phyloP scores from a whole-genome alignment of 2,888 invertebrate genomes.

The Pollenia amentaria region DNA sequence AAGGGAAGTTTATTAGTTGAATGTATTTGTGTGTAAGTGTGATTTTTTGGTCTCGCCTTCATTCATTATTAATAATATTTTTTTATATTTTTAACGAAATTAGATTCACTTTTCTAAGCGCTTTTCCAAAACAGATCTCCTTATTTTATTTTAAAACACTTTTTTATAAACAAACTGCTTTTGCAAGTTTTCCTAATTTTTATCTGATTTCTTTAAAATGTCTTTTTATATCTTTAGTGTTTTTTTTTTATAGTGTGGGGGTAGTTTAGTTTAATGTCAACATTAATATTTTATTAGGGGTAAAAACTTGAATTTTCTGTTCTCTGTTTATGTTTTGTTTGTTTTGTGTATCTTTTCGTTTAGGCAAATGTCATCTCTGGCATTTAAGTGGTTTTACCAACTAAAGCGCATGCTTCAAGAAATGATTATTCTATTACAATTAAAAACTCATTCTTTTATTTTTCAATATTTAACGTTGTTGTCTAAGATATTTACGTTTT shows the following conservation, averaged over 20 bases:
- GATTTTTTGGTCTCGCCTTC: conserved; percentile 2
- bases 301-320: conserved; percentile 43
- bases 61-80: not conserved
- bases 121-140: not conserved
- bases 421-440: not conserved
- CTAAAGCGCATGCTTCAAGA: conserved; percentile 28
- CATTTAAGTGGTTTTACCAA: not conserved
- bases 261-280: conserved; percentile 69
- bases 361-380: conserved; percentile 56
- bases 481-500: not conserved
- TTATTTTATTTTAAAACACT: not conserved
- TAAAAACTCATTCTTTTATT: not conserved
- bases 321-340: conserved; percentile 57
- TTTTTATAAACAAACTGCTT: not conserved
- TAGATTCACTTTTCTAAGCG: not conserved
- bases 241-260: conserved; percentile 38
- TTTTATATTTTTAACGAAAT: not conserved
- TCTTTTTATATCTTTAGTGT: conserved; percentile 18
- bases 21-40: not conserved
- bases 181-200: conserved; percentile 4
- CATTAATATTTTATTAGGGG: conserved; percentile 71
- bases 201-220: conserved; percentile 17
- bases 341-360: not conserved
- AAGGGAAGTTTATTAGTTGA: conserved; percentile 42
- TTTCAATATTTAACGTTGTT: not conserved